Evolutionary conservation across 2,888 invertebrate species (phyloP).

Genomic region (Creontiades dilutus): DNA sequence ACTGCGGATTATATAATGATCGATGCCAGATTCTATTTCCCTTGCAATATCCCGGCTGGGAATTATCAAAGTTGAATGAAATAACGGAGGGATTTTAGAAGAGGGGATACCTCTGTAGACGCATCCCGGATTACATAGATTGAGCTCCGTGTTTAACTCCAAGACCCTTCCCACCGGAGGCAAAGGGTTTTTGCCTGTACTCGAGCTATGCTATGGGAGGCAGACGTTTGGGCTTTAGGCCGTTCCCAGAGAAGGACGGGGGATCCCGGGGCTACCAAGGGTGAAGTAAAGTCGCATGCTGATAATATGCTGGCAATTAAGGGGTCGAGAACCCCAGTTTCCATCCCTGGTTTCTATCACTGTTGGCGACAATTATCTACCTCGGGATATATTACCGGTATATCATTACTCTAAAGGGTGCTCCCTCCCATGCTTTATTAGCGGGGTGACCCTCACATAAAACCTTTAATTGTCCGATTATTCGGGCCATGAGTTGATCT

Average conservation of each 20-base stretch:
- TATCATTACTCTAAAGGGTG: not conserved
- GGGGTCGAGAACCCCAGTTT: constrained; percentile 8
- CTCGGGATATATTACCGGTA: constrained; percentile 24
- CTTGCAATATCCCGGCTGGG: not conserved
- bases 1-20: too few species aligned
- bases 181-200: constrained; percentile 13
- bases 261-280: not conserved
- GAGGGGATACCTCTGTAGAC: not conserved
- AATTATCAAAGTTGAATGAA: not conserved
- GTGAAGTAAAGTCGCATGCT: constrained; percentile 35
- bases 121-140: constrained; percentile 5
- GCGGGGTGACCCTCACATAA: constrained; percentile 22
- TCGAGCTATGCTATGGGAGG: not conserved
- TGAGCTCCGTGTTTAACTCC: constrained; percentile 3
- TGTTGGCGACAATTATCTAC: constrained; percentile 35
- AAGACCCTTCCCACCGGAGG: not conserved
- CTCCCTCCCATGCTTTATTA: not conserved
- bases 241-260: not conserved
- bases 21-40: too few species aligned
- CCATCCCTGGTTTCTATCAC: constrained; percentile 28
- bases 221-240: constrained; percentile 22
- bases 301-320: constrained; percentile 39
- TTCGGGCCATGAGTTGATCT: constrained; percentile 6
- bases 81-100: not conserved
- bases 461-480: constrained; percentile 29